These are phyloP conservation scores for Eurypyga helias DNA, from an alignment of 2,113 vertebrate genomes.

Conservation along the genomic window DNA sequence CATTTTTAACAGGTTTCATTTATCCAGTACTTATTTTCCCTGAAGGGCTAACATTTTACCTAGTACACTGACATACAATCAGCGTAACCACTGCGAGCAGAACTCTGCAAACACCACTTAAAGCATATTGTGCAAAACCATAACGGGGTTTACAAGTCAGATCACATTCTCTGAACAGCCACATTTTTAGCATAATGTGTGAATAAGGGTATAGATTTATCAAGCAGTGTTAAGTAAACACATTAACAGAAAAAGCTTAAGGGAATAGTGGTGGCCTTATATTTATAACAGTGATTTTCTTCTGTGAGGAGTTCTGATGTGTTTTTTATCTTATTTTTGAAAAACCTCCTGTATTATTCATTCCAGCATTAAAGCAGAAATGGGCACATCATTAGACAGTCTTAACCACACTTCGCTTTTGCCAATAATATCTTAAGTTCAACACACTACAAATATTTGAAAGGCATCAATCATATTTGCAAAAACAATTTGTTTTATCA, in stretches of 20 bases:
- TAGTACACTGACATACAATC: background rate
- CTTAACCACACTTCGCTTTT: background rate
- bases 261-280: background rate
- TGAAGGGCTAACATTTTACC: background rate
- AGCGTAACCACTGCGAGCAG: background rate
- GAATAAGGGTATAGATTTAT: background rate
- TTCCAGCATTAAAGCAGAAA: background rate
- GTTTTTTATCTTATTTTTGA: background rate
- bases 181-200: background rate
- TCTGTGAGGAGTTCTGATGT: background rate
- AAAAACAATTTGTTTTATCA: background rate
- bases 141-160: background rate
- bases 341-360: background rate
- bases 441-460: background rate
- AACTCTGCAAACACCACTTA: background rate
- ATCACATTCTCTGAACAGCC: background rate
- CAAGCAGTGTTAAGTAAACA: background rate
- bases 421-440: background rate
- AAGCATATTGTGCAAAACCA: background rate
- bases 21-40: background rate
- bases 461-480: background rate
- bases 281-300: background rate
- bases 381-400: background rate
- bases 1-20: background rate
- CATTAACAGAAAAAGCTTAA: background rate